Percentiles rank a stretch among this genome's conserved stretches.
Evolutionary conservation across 2,888 invertebrate species (phyloP).

Genomic region (Drosophila crucigera): DNA sequence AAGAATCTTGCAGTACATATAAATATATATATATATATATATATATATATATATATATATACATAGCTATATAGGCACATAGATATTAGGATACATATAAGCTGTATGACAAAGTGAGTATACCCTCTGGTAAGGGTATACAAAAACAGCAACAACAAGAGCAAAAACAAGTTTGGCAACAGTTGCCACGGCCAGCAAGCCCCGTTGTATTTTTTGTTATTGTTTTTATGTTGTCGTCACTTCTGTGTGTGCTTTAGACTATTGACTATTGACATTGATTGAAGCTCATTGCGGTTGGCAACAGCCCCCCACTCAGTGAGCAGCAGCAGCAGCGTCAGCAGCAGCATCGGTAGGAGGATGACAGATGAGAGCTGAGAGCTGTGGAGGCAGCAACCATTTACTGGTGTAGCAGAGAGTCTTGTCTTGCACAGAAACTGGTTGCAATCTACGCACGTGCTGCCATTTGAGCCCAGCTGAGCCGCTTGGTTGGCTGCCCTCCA

Average conservation of each 20-base stretch:
- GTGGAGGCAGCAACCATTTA: background rate
- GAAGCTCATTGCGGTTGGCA: conserved; percentile 53
- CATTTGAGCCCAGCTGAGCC: conserved; percentile 3
- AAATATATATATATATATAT: background rate
- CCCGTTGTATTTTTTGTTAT: conserved; percentile 3
- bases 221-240: conserved; percentile 26
- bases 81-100: background rate
- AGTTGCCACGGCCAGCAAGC: conserved; percentile 38
- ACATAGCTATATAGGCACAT: background rate
- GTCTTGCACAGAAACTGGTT: background rate
- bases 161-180: conserved; percentile 43
- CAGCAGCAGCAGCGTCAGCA: too few relatives aligned
- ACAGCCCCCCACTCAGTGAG: conserved; percentile 13
- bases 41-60: background rate
- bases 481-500: background rate
- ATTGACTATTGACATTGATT: conserved; percentile 72
- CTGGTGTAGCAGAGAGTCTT: background rate
- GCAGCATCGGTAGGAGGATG: too few relatives aligned
- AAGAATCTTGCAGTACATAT: background rate
- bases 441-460: conserved; percentile 44
- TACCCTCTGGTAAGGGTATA: background rate
- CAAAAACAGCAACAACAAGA: background rate
- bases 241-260: conserved; percentile 42
- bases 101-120: background rate
- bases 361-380: too few relatives aligned